phyloP scores from a whole-genome alignment of 2,797 vertebrate species.

The Crypturellus tataupa region DNA sequence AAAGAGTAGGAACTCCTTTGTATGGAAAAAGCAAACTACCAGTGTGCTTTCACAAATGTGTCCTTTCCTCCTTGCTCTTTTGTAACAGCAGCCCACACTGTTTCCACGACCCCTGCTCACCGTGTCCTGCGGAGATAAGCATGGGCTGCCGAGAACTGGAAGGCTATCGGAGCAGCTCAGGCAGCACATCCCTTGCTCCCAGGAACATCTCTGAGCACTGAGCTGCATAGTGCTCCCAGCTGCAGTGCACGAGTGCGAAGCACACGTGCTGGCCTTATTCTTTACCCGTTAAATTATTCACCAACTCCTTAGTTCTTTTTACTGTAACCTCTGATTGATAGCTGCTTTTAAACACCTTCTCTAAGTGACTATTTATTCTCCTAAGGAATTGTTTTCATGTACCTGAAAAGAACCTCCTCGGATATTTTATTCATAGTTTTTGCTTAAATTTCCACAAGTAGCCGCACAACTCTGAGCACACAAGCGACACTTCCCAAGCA shows the following conservation, averaged over 20 bases:
- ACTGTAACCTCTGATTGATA: not conserved
- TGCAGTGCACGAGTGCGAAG: not conserved
- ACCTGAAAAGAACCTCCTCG: not conserved
- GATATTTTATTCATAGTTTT: not conserved
- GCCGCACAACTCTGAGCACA: accelerated
- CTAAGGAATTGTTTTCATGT: accelerated
- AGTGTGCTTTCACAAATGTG: not conserved
- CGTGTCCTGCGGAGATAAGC: not conserved
- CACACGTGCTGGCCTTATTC: not conserved
- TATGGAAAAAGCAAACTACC: not conserved
- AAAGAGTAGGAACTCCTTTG: not conserved
- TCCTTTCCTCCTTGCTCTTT: not conserved
- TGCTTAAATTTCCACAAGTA: not conserved
- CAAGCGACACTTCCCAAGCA: not conserved
- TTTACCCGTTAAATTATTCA: slow-evolving; percentile 4
- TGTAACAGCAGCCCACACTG: not conserved
- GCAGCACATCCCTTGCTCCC: not conserved
- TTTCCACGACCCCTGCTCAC: not conserved
- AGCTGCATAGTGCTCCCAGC: not conserved
- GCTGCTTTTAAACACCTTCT: not conserved
- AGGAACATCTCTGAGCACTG: accelerated
- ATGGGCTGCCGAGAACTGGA: accelerated
- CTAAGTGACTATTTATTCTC: not conserved
- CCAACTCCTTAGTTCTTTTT: not conserved
- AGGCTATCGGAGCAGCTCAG: slow-evolving; percentile 20